phyloP scores from a whole-genome alignment of 2,113 vertebrate species.

The Notechis scutatus region DNA sequence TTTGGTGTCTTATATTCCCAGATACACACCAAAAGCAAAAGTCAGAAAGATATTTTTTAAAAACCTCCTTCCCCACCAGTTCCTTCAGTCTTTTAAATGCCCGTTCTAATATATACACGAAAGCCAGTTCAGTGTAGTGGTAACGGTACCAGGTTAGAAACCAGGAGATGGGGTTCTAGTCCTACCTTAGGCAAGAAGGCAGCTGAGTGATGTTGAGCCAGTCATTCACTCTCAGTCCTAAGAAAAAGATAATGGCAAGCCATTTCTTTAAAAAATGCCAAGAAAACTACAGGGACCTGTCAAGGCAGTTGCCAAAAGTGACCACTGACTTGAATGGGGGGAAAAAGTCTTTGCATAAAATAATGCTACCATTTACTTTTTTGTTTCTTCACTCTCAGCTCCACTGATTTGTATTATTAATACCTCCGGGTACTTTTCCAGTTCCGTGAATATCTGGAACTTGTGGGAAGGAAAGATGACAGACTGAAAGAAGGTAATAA shows the following conservation, averaged over 20 bases:
- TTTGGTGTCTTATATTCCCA: background rate
- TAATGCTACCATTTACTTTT: background rate
- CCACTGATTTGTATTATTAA: background rate
- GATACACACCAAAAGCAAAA: slow-evolving; percentile 1
- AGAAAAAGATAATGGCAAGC: background rate
- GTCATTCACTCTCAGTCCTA: background rate
- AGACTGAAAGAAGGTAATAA: background rate
- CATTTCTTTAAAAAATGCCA: background rate
- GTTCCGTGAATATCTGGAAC: background rate
- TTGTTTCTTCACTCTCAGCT: background rate
- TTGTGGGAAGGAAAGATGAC: background rate
- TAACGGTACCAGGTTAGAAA: background rate
- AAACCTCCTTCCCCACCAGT: too few species aligned
- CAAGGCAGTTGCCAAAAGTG: background rate
- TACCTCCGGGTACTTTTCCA: background rate
- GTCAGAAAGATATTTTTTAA: background rate
- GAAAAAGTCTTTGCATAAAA: background rate
- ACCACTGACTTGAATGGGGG: background rate
- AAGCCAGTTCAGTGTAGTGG: background rate
- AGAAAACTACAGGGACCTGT: background rate
- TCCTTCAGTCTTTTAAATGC: background rate
- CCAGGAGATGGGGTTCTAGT: background rate
- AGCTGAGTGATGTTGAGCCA: background rate
- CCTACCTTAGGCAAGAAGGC: background rate
- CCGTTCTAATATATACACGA: background rate